Conservation (phyloP, 2,797 vertebrate genomes). For the Ambastaia sidthimunki region DNA sequence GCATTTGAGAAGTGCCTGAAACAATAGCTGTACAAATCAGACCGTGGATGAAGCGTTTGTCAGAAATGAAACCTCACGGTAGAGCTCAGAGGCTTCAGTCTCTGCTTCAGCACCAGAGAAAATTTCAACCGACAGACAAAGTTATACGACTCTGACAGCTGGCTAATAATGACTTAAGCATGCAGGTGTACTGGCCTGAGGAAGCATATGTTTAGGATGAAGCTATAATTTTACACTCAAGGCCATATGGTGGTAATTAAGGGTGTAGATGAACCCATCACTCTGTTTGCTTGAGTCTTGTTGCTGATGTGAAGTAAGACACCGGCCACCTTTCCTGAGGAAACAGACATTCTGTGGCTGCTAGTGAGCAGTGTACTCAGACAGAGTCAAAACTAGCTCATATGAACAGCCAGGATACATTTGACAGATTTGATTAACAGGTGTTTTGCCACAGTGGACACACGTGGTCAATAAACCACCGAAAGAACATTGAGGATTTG, state of each 20-base stretch:
- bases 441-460: conserved; percentile 1
- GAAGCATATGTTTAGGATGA: conserved; percentile 44
- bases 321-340: conserved; percentile 46
- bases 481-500: conserved; percentile 25
- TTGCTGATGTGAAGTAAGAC: conserved; percentile 58
- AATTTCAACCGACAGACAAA: conserved; percentile 16
- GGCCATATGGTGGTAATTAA: conserved; percentile 56
- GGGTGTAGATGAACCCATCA: conserved; percentile 47
- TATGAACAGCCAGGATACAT: conserved; percentile 1
- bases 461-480: conserved; percentile 12
- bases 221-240: conserved; percentile 42
- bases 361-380: conserved; percentile 37
- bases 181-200: too few relatives aligned
- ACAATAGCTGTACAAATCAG: neutral
- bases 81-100: neutral
- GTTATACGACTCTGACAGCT: neutral
- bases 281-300: conserved; percentile 28
- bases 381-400: conserved; percentile 18
- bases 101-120: neutral
- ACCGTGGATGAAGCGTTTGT: conserved; percentile 28
- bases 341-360: conserved; percentile 38
- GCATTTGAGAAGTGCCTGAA: neutral
- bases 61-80: conserved; percentile 5
- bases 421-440: conserved; percentile 29
- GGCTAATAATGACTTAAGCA: too few relatives aligned